Evolutionary conservation across 2,888 invertebrate genomes (phyloP).

Genomic region (Drosophila peninsularis): DNA sequence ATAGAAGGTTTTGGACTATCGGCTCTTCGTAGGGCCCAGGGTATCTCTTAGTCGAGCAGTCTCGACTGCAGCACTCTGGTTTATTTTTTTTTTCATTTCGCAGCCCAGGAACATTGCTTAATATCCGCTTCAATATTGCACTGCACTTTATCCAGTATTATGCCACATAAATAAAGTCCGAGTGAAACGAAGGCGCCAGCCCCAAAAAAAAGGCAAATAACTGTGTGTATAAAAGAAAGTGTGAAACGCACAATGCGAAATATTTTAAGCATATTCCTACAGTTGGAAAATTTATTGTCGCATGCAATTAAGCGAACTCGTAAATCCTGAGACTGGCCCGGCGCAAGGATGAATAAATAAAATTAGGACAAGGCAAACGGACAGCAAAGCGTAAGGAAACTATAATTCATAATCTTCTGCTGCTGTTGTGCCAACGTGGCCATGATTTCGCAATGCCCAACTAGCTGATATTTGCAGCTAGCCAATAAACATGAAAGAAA

Average conservation of each 20-base stretch:
- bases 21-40: no score
- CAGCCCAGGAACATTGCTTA: slow-evolving; percentile 39
- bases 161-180: slow-evolving; percentile 65
- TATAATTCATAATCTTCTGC: slow-evolving; percentile 71
- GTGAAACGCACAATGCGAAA: slow-evolving; percentile 40
- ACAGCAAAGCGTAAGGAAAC: slow-evolving; percentile 60
- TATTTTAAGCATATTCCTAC: slow-evolving; percentile 68
- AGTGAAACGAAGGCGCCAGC: slow-evolving; percentile 34
- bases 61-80: no score
- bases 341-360: slow-evolving; percentile 66
- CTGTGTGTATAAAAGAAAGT: slow-evolving; percentile 15
- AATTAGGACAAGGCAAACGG: slow-evolving; percentile 57
- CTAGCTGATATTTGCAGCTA: slow-evolving; percentile 56
- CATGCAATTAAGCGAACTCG: slow-evolving; percentile 73
- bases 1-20: no score
- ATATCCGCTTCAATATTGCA: slow-evolving; percentile 68
- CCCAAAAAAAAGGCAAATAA: slow-evolving; percentile 7
- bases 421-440: slow-evolving; percentile 55
- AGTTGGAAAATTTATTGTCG: slow-evolving; percentile 74
- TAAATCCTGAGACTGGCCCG: slow-evolving; percentile 60
- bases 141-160: slow-evolving; percentile 61
- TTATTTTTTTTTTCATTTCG: slow-evolving; percentile 2
- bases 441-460: slow-evolving; percentile 59
- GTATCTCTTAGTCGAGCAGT: no score
- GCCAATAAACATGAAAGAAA: slow-evolving; percentile 61